These are phyloP conservation scores for Loripinus fragilis DNA, from an alignment of 2,888 invertebrate genomes.

Conservation along the genomic window DNA sequence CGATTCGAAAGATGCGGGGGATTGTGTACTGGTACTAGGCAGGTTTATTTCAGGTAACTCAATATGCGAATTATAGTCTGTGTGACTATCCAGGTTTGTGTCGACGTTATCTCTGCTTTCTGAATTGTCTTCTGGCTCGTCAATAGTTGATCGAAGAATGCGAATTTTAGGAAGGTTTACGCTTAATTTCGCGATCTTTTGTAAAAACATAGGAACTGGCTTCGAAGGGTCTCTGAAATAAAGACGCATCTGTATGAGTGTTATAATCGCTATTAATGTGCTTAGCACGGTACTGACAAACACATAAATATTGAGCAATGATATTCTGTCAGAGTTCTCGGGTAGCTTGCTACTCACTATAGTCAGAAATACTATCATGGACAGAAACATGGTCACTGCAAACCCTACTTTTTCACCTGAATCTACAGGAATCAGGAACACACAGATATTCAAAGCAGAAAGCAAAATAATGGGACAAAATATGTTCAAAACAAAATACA, in stretches of 20 bases:
- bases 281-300: constrained; percentile 33
- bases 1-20: too few species aligned
- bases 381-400: constrained; percentile 46
- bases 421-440: constrained; percentile 44
- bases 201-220: constrained; percentile 9
- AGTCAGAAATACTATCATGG: constrained; percentile 45
- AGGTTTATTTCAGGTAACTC: too few species aligned
- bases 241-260: constrained; percentile 29
- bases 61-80: too few species aligned
- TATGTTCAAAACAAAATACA: constrained; percentile 42
- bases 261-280: constrained; percentile 29
- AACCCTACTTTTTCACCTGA: constrained; percentile 51
- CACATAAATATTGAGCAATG: constrained; percentile 42
- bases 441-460: constrained; percentile 33
- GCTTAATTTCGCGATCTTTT: neutral
- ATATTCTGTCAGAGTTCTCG: constrained; percentile 31
- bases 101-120: too few species aligned
- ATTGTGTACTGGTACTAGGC: too few species aligned
- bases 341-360: constrained; percentile 45
- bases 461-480: constrained; percentile 39
- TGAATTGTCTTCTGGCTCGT: too few species aligned
- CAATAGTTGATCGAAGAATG: too few species aligned
- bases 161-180: neutral
- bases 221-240: constrained; percentile 17
- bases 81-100: too few species aligned